Evolutionary conservation across 2,888 invertebrate species (phyloP), one percentile per base, ranked within the genome.

Genomic region (Rhodophaea formosa): DNA sequence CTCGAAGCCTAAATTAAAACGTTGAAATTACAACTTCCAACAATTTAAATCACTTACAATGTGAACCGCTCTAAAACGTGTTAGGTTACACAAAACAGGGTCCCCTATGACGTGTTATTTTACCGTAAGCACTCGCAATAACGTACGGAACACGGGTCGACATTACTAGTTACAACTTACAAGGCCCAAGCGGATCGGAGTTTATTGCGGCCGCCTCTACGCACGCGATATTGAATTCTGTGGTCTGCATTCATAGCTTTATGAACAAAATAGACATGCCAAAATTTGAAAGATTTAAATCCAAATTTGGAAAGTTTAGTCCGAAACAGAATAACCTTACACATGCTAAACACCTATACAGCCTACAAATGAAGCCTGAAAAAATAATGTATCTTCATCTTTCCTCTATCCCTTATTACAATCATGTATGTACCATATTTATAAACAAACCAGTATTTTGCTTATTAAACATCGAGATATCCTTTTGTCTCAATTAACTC

Each of bases 161-260:
- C 51, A 39, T 35, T 35, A 32, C 39, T 10, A 15, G 15, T 32
- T 23, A 23, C 23, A 23, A 23, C 23, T 23, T 23, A 15, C 32
- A 10, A 17, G 35, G 51, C 51, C 51, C 51, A 12, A 6, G 7
- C 16, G 35, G 6, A 29, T 23, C 23, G 29, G 6, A 12, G 51
- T 35, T 51, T 51, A 51, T 51, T 49, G 51, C 51, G 35, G 15
- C 30, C 51, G 35, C 10, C 10, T n/a, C 12, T 30, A 51, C 35
- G 51, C 35, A 35, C 51, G 30, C 51, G 17, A 51, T 51, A 51
- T 51, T 35, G 35, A 51, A 51, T 51, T 17, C 51, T 51, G 35
- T 35, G 35, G 51, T n/a, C 16, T 35, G 35, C 35, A 3, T 7
- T 8, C 32, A 16, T n/a, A 51, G 51, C 35, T 12, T 16, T 17